phyloP scores from a whole-genome alignment of 92 coral and sea anemone species.

The Anthopleura xanthogrammica region DNA sequence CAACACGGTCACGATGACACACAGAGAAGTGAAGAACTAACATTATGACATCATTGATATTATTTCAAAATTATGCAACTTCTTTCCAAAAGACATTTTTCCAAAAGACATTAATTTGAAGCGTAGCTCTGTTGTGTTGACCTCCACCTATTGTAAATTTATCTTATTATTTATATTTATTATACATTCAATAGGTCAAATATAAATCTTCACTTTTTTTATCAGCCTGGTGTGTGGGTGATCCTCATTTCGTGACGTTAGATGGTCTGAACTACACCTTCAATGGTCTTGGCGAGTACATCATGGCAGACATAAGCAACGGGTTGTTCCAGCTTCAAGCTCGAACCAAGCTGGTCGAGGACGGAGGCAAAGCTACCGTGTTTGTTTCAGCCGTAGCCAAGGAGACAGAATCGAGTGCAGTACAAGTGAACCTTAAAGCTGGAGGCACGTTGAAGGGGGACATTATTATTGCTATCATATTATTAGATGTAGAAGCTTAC shows the following conservation, averaged over 20 bases:
- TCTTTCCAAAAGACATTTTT: no score
- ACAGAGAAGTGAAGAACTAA: no score
- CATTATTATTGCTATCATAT: no score
- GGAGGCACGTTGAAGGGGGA: constrained; percentile 25
- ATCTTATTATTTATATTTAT: no score
- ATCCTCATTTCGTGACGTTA: constrained; percentile 71
- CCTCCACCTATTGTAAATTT: no score
- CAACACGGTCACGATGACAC: no score
- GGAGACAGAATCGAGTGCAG: constrained; percentile 27
- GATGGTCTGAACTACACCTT: constrained; percentile 63
- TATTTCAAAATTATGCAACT: no score
- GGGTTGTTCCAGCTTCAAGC: constrained; percentile 79
- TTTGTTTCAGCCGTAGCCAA: constrained; percentile 51
- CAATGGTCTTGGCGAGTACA: constrained; percentile 85
- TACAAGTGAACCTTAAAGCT: constrained; percentile 33
- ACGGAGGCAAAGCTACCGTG: constrained; percentile 67
- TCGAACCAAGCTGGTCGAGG: constrained; percentile 50
- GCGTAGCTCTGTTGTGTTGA: no score
- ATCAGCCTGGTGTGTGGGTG: constrained; percentile 64
- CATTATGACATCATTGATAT: no score
- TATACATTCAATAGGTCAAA: no score
- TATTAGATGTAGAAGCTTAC: no score
- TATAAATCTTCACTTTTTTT: neutral
- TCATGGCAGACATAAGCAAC: constrained; percentile 55
- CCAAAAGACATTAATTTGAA: no score